Evolutionary conservation across 1,140 invertebrate genomes (phyloP), one percentile per base, ranked within the genome.

Genomic region (Melanaphis sacchari): DNA sequence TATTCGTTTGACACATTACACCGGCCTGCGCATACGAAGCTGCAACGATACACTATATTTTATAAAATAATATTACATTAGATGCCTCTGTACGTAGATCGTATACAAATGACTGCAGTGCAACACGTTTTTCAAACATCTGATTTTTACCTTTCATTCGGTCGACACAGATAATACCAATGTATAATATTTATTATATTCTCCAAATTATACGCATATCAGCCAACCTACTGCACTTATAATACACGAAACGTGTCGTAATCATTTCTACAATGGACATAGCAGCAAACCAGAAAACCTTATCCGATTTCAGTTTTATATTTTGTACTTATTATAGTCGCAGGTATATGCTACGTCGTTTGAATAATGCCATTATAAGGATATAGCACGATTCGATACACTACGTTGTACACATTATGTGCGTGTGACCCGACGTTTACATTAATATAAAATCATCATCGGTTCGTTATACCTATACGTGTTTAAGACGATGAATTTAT

Each of bases 311-410:
- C 81, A 22, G 36, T 82, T 82, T 9, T 40, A 82, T 38, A 49
- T 38, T 38, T 22, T 36, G n/a, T 82, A 40, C 81, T 82, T 76
- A 76, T 76, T 76, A n/a, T n/a, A n/a, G 31, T n/a, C 59, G 31
- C 46, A 49, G 59, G 54, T 59, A 76, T 18, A n/a, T 31, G 15
- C 59, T 15, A 15, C 59, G 59, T n/a, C 31, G 59, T 76, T 76
- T 76, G 59, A 76, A 76, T 76, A 76, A 76, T 76, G 31, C 59
- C 59, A 76, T 76, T 76, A 76, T n/a, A 15, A n/a, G 59, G 59
- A 76, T 76, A 76, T n/a, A 15, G 59, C 59, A 76, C 59, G n/a
- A 76, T 76, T 76, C 59, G 59, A n/a, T 76, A 76, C 59, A 66
- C 59, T 15, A 31, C 59, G 59, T 24, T 15, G 31, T 66, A n/a